Evolutionary conservation across 1,140 invertebrate genomes (phyloP), one percentile per base, ranked within the genome.

Genomic region (Drosophila kepulauana): DNA sequence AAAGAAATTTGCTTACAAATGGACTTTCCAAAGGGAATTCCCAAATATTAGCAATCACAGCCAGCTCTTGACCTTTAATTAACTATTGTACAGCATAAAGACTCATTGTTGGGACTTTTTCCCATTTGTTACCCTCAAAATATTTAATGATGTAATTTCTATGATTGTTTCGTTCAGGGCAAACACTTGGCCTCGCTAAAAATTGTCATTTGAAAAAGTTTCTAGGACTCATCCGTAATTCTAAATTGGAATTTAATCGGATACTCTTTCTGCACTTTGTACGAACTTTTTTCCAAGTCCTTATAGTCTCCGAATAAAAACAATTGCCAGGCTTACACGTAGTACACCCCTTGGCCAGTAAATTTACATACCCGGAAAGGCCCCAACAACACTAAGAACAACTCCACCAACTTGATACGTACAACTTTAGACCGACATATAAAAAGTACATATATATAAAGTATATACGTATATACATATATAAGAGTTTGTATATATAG

Each of bases 331-430:
- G 13, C 51, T 38, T 20, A 25, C 48, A 51, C 72, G 72, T 71
- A 79, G 72, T 71, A 79, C 54, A 78, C 65, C 46, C 59, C 69
- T 67, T 75, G 85, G 80, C 80, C 77, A 87, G 73, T 72, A 48
- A 56, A 88, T 88, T 88, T 89, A 59, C 84, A 88, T 88, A 89
- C 74, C 62, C 87, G 85, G 85, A 89, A 88, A 78, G 70, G 61
- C 74, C 59, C 48, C 52, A 67, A 52, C 61, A 74, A 54, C 70
- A 74, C 6, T 16, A 78, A 59, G 68, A 74, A 66, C 64, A 59
- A 51, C 56, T 51, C 57, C 69, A 61, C 54, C 28, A 58, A 45
- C 43, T 61, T 81, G 73, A 80, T 81, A 67, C 79, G 64, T 59
- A 89, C 89, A 89, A 88, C 75, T 89, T 88, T 88, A 80, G 62